phyloP scores from a whole-genome alignment of 2,113 vertebrate genomes.

The Loxodonta africana region DNA sequence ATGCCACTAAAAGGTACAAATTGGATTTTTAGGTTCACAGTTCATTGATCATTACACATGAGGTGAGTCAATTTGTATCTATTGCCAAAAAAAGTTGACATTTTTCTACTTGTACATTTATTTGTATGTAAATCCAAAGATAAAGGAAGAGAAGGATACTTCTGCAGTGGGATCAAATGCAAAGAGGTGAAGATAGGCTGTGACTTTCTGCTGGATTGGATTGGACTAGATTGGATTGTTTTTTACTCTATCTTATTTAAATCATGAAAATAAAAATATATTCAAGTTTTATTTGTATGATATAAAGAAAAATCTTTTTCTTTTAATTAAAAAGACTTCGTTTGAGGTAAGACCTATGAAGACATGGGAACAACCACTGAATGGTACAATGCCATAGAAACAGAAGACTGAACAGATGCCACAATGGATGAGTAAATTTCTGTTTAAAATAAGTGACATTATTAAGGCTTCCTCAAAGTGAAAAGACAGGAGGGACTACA shows the following conservation, averaged over 20 bases:
- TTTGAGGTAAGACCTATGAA: neutral
- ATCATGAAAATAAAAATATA: slow-evolving; percentile 30
- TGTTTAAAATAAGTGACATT: neutral
- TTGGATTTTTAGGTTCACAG: neutral
- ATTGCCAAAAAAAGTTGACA: neutral
- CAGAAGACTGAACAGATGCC: rapidly evolving
- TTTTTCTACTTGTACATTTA: neutral
- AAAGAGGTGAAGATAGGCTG: neutral
- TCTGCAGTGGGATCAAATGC: neutral
- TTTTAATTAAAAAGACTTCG: slow-evolving; percentile 1
- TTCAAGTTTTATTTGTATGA: slow-evolving; percentile 24
- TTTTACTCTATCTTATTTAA: neutral
- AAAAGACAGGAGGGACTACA: neutral
- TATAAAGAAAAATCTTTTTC: neutral
- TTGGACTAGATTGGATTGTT: neutral
- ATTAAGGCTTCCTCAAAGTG: neutral
- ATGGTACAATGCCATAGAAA: neutral
- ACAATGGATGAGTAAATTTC: neutral
- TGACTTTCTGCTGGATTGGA: neutral
- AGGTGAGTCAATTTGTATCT: neutral
- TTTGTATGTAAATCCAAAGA: slow-evolving; percentile 13
- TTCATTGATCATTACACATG: neutral
- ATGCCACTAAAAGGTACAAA: neutral
- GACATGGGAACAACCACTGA: rapidly evolving
- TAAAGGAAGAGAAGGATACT: neutral